Evolutionary conservation across 2,888 invertebrate species (phyloP).

Genomic region (Osmoderma eremita): DNA sequence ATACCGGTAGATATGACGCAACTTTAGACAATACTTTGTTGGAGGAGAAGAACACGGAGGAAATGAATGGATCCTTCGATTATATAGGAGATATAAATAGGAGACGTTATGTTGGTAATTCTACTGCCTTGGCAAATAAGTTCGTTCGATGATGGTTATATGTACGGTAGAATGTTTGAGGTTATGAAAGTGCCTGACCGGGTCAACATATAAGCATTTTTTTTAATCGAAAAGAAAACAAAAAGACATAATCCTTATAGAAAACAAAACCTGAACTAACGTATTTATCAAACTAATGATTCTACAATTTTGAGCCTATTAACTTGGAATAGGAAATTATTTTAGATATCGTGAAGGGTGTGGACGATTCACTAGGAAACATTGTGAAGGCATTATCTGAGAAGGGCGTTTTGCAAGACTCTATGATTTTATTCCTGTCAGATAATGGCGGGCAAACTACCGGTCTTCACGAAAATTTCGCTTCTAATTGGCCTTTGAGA

Average conservation of each 20-base stretch:
- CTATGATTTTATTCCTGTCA: conserved; percentile 85
- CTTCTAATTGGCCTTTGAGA: conserved; percentile 82
- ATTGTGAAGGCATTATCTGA: conserved; percentile 75
- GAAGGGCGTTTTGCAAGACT: conserved; percentile 78
- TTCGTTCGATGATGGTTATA: too few relatives aligned
- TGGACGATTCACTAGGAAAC: conserved; percentile 86
- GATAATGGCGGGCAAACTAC: conserved; percentile 88
- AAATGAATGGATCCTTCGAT: conserved; percentile 71
- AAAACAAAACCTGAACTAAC: too few relatives aligned
- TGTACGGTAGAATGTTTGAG: too few relatives aligned
- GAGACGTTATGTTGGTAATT: conserved; percentile 75
- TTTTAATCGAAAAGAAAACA: too few relatives aligned
- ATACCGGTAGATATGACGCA: conserved; percentile 65
- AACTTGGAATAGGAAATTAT: conserved; percentile 11
- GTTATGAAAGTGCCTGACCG: too few relatives aligned
- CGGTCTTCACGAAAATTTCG: conserved; percentile 77
- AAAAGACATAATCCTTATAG: too few relatives aligned
- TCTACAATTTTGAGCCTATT: too few relatives aligned
- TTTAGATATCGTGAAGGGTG: conserved; percentile 82
- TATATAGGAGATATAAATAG: conserved; percentile 74
- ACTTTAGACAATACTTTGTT: conserved; percentile 71
- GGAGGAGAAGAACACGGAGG: conserved; percentile 72
- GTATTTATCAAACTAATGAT: too few relatives aligned
- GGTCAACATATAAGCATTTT: too few relatives aligned
- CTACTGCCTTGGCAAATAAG: background rate